Evolutionary conservation across 2,888 invertebrate species (phyloP), one percentile per base, ranked within the genome.

Genomic region (Pheosia gnoma): DNA sequence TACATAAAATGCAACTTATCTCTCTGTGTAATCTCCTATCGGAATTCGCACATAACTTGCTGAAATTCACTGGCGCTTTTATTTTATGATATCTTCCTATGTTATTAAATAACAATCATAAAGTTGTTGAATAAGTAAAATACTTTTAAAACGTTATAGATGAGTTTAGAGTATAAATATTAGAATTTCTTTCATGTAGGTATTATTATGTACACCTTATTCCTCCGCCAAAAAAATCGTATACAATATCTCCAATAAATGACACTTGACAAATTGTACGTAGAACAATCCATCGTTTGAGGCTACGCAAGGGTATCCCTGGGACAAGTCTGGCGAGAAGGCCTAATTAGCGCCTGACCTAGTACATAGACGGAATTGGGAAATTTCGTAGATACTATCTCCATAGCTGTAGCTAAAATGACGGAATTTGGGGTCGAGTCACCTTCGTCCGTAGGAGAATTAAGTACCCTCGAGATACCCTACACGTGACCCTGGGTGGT

Each of bases 1-100:
- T 58, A 67, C 68, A 66, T 56, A 54, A 63, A 71, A 73, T 67
- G 67, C 61, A 67, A 63, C 64, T 62, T 66, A 70, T 66, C 58
- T 54, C 59, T 61, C 54, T 59, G 54, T 47, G 55, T 59, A 54
- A 13, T 49, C 43, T 37, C 49, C 65, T 70, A 59, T 72, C 57
- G 57, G 45, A 61, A 69, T 64, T 59, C 58, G 37, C 10, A 62
- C 54, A 62, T 68, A 63, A 68, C 66, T 58, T 39, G 55, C 45
- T 66, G 56, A 6, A 62, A 58, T 63, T 66, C 59, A 54, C 53
- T 43, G 3, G 7, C 3, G 25, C 25, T 36, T 57, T 36, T 13
- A 4, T 36, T 45, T 45, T 43, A 36, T 2, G 25, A 25, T 54
- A 39, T 11, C 13, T 25, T 36, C 45, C 36, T 36, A 39, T 55